Evolutionary conservation across 2,888 invertebrate genomes (phyloP), one percentile per base, ranked within the genome.

Genomic region (Cheilosia scutellata): DNA sequence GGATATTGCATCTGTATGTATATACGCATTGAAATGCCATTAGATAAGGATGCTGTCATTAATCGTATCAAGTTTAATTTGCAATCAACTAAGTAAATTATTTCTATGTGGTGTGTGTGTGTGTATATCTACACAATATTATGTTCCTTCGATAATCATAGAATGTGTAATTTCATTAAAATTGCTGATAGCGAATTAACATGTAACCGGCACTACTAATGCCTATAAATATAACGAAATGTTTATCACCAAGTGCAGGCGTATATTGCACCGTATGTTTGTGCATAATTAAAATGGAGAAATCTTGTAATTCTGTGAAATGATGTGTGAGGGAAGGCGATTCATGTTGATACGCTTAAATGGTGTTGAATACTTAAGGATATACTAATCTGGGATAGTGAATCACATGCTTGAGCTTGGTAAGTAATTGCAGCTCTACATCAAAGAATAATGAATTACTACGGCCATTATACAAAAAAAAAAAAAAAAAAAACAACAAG

Each of bases 21-120:
- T 37, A 20, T 20, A 63, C 72, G 86, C 72, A 86, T 86, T 82
- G 86, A 82, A 86, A 82, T 68, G 60, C 72, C 86, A 86, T 86
- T 86, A 86, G 86, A 86, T 82, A 86, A 82, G 86, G 86, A 86
- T 72, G 51, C 57, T 66, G 72, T 63, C 76, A 82, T 82, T 76
- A 76, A 86, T 86, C 82, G 86, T 63, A 86, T 86, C 86, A 76
- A 82, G 82, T 86, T 82, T 86, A 86, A 86, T 86, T 86, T 77
- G 86, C 86, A 82, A 86, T 86, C 82, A 86, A 82, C 71, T 86
- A 66, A 82, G 82, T 72, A 86, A 86, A 86, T 82, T 86, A 82
- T 82, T 72, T 76, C 33, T 62, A 68, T 44, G 57, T 51, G 65
- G 2, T 6, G 44, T 20, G 33, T 29, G 66, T 16, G 20, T 20